These are phyloP conservation scores for Homarus americanus DNA, from an alignment of 1,140 invertebrate genomes.

Conservation along the genomic window DNA sequence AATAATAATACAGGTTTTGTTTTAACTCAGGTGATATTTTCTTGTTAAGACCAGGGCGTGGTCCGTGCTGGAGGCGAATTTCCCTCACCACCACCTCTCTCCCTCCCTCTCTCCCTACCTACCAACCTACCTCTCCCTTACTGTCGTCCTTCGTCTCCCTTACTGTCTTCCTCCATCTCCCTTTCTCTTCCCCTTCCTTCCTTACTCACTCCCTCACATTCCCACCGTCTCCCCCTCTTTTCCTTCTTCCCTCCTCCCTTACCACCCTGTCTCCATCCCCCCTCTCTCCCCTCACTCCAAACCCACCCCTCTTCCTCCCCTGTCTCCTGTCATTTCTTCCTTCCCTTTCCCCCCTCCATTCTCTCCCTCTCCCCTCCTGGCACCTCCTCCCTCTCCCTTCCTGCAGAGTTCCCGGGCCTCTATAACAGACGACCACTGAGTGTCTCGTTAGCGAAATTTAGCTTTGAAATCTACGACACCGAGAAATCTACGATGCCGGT, in stretches of 20 bases:
- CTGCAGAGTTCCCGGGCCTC: neutral
- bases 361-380: neutral
- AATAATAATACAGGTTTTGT: no score
- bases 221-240: neutral
- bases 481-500: neutral
- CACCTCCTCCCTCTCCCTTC: neutral
- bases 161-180: neutral
- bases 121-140: neutral
- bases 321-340: no score
- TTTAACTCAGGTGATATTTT: no score
- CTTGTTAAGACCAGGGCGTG: no score
- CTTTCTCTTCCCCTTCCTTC: neutral
- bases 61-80: no score
- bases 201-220: no score
- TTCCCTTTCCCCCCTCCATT: neutral
- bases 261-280: neutral
- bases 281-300: neutral
- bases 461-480: neutral
- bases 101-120: neutral
- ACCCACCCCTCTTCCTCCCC: neutral
- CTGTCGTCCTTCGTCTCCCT: neutral
- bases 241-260: neutral
- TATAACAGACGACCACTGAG: neutral
- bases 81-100: neutral
- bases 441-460: neutral